Conservation (phyloP, 1,140 invertebrate species). For the Panagrolaimus sp. region DNA sequence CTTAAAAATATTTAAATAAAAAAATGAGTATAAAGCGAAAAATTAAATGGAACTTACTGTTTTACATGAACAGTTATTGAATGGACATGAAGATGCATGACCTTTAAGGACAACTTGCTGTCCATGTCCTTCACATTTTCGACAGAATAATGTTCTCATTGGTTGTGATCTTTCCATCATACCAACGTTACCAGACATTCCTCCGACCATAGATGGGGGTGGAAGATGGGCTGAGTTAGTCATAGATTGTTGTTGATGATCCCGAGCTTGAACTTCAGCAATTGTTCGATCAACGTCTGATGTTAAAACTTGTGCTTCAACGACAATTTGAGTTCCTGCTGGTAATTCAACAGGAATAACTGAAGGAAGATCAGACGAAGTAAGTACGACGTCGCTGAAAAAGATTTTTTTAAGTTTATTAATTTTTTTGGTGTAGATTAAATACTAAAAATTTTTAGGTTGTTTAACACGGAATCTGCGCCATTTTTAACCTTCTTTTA, state of each 20-base stretch:
- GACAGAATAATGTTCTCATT: conserved; percentile 50
- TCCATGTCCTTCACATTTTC: conserved; percentile 57
- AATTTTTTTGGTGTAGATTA: too few species aligned
- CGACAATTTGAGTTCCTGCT: conserved; percentile 54
- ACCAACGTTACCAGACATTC: background rate
- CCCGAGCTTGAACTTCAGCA: conserved; percentile 45
- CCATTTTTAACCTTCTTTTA: too few species aligned
- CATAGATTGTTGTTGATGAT: conserved; percentile 22
- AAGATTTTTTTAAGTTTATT: background rate
- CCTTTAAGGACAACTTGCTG: conserved; percentile 51
- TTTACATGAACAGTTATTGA: conserved; percentile 55
- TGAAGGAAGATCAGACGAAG: conserved; percentile 6
- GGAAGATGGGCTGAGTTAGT: too few species aligned
- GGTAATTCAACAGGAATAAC: conserved; percentile 49
- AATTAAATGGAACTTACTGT: conserved; percentile 38
- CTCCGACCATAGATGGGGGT: too few species aligned
- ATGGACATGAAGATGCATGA: conserved; percentile 53
- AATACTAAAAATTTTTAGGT: too few species aligned
- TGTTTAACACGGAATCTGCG: too few species aligned
- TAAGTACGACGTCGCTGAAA: conserved; percentile 34
- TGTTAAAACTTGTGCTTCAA: conserved; percentile 54
- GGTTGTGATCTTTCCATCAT: conserved; percentile 19
- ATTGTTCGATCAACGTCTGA: conserved; percentile 57
- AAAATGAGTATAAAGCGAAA: too few species aligned
- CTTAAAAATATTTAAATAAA: conserved; percentile 31